Base-by-base conservation (phyloP, 2,888 invertebrate genomes). In the Pteria penguin region DNA sequence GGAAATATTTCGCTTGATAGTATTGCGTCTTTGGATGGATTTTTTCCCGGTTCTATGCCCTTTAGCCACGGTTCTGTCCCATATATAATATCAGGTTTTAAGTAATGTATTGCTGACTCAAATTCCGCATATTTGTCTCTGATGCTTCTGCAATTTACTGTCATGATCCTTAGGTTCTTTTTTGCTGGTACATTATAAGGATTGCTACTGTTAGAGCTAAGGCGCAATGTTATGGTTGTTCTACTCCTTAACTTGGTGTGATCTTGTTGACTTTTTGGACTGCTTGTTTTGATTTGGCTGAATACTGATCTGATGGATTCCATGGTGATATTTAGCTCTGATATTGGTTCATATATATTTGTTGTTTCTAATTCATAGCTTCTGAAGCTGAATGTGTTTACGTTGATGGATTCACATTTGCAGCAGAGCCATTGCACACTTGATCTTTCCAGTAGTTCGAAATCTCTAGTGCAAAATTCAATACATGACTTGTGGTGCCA, bases 61-160 rank as follows among this genome's bases (percentile, higher is more conserved):
- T 63, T 78, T 4, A 82, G 70, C 76, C 82, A 82, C 24, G 80
- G 76, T 61, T 82, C 78, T 2, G 80, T 82, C 11, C 71, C 76
- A 57, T 58, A 78, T 14, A 82, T 71, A 26, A 82, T 77, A 58
- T 80, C 78, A 24, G 79, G 80, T 33, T 76, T 69, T 18, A 77
- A 72, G 31, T 79, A 79, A 45, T 76, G 33, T 4, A 69, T 5
- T 4, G 73, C 74, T 55, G 68, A 60, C 22, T 60, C 69, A n/a
- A 76, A 33, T 57, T 82, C 72, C 11, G 71, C 45, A 27, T 70
- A 69, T 27, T 70, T 70, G 26, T 69, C 70, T 11, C 14, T 26
- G 4, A 81, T 54, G 45, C 75, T 82, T 22, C 69, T 8, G 54
- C 80, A 82, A 60, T 80, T 75, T 26, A 73, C 22, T 22, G 69